Evolutionary conservation across 2,113 vertebrate species (phyloP), one percentile per base, ranked within the genome.

Genomic region (Melanocharis versteri): DNA sequence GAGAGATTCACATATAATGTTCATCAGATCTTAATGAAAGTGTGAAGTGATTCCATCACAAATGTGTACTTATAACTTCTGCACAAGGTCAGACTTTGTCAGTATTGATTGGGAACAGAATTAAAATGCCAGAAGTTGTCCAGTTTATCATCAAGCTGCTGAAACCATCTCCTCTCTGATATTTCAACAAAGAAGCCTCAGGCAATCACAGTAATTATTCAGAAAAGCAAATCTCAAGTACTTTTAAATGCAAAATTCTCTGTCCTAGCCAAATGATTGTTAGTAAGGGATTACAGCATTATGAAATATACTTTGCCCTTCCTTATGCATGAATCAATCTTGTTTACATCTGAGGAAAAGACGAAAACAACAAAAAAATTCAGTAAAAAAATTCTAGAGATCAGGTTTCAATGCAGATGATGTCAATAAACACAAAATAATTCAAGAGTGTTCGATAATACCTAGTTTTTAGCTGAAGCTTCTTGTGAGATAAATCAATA

Each of bases 51-150:
- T 95, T 91, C 66, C 70, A 77, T 93, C 91, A 90, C 70, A 94
- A 91, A 91, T 88, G 57, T 83, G 75, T 91, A 69, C 91, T 95
- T 93, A 60, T 11, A 82, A 91, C 89, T 94, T 93, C 81, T 96
- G 73, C 81, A 80, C 93, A 96, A 96, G 96, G 94, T 96, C 95
- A 96, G 82, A 44, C 93, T 94, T 95, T 95, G 91, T 94, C 91
- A 86, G 75, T 93, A 96, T 95, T 93, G 79, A 97, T 94, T 96
- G 0, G 84, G 84, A 96, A 40, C 42, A 83, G 94, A 97, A 97
- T 96, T 96, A 93, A 95, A 97, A 95, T 95, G 95, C 87, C 93
- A 89, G 78, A 93, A 96, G 87, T 93, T 93, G 95, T 96, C 93
- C 91, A 93, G 93, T 96, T 96, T 94, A 96, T 96, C 82, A 91